Evolutionary conservation across 2,888 invertebrate species (phyloP), one percentile per base, ranked within the genome.

Genomic region (Amphimallon solstitiale): DNA sequence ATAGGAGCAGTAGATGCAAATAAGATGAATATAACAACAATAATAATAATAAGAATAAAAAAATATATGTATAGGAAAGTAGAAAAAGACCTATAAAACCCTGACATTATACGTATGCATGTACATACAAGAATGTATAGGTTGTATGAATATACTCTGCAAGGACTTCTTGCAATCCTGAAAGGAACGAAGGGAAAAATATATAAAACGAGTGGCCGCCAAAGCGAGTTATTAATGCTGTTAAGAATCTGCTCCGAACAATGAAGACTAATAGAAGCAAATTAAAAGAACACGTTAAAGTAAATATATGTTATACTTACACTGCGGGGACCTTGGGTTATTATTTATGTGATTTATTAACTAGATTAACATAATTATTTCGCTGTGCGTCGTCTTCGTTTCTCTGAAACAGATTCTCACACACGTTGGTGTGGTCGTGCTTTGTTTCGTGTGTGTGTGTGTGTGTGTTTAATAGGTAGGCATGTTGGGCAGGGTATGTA

Each of bases 261-360:
- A 70, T 70, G 65, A 66, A 61, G 66, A 61, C 56, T 70, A 67
- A 70, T 70, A 66, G 65, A 67, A 59, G 68, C 64, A 70, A 70
- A 68, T 65, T 49, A 64, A 63, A 69, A 52, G 62, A 46, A 63
- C 66, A 70, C 68, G 67, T 60, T 66, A 66, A 67, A 67, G 67
- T 67, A 68, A 69, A 67, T 69, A 63, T 40, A 60, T 69, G 52
- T 63, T 67, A 61, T 52, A 63, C 56, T 62, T 65, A 51, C 63
- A 59, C 43, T 59, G 56, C 54, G 54, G 49, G 60, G 66, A 64
- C 70, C 68, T 66, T 63, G 70, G 66, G 60, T 68, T 68, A 70
- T 70, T 68, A 62, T 67, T 68, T 65, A 52, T 68, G 65, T 67
- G 68, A 68, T 70, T 70, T 70, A 70, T 70, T 70, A 67, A 62